Percentiles rank a stretch among this genome's conserved stretches.
Conservation (phyloP, 92 coral and sea anemone genomes). For the Galaxea fascicularis region DNA sequence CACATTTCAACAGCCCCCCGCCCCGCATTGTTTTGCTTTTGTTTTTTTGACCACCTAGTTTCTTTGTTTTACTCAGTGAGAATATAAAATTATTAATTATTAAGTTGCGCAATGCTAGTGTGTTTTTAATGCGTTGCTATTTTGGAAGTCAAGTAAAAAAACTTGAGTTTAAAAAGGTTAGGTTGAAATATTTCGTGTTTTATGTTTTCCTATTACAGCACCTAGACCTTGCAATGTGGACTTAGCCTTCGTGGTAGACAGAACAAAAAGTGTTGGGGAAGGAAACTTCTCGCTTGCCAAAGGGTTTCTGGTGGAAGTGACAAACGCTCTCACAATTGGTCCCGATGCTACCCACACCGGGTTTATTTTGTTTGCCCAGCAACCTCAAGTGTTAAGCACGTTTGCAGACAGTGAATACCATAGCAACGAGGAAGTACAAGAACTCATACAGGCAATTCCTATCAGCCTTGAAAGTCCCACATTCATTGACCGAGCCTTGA, state of each 20-base stretch:
- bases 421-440: background rate
- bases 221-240: constrained; percentile 15
- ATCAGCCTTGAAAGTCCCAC: background rate
- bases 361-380: background rate
- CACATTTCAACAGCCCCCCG: too few species aligned
- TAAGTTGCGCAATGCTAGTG: too few species aligned
- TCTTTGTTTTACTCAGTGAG: too few species aligned
- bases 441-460: background rate
- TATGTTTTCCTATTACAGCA: background rate
- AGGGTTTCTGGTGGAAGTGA: constrained; percentile 2
- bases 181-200: too few species aligned
- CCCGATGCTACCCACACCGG: constrained; percentile 9
- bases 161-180: too few species aligned
- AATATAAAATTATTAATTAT: too few species aligned
- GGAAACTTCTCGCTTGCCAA: background rate
- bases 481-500: constrained; percentile 20
- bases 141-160: too few species aligned
- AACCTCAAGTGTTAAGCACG: background rate
- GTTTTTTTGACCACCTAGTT: too few species aligned
- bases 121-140: too few species aligned
- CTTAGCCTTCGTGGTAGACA: constrained; percentile 25
- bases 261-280: constrained; percentile 8
- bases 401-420: background rate
- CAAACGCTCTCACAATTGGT: constrained; percentile 9
- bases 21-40: too few species aligned